Evolutionary conservation across 2,113 vertebrate genomes (phyloP).

Genomic region (Gnathonemus echidnorhynchus): DNA sequence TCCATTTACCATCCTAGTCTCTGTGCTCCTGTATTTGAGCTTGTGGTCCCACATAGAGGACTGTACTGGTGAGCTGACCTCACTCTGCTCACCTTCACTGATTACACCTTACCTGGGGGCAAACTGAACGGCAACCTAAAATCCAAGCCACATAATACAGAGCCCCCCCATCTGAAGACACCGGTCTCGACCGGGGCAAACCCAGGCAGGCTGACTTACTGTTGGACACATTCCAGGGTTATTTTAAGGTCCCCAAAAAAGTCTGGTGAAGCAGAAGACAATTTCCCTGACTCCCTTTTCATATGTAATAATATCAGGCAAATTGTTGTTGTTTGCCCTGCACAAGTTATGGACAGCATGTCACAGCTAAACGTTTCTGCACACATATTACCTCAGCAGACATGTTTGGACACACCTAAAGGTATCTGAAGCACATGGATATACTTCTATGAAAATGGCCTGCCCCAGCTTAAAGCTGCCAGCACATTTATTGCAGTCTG

Average conservation of each 20-base stretch:
- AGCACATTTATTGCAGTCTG: neutral
- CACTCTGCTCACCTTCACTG: neutral
- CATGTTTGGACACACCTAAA: neutral
- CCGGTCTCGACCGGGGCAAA: neutral
- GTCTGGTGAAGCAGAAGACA: neutral
- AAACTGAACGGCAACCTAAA: neutral
- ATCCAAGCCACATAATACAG: neutral
- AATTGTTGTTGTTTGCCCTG: neutral
- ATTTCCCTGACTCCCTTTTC: neutral
- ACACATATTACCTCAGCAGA: neutral
- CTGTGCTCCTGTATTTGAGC: neutral
- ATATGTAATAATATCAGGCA: neutral
- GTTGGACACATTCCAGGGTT: neutral
- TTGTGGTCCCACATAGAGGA: neutral
- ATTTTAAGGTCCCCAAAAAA: neutral
- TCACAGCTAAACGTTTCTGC: neutral
- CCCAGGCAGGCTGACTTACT: neutral
- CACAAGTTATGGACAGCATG: neutral
- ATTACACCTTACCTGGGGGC: neutral
- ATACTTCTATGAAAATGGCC: neutral
- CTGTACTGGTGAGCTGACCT: neutral
- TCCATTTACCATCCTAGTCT: neutral
- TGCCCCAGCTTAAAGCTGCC: neutral
- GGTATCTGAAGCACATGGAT: neutral
- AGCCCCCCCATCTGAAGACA: neutral